Evolutionary conservation across 1,140 invertebrate genomes (phyloP), one percentile per base, ranked within the genome.

Genomic region (Drosophila mojavensis): DNA sequence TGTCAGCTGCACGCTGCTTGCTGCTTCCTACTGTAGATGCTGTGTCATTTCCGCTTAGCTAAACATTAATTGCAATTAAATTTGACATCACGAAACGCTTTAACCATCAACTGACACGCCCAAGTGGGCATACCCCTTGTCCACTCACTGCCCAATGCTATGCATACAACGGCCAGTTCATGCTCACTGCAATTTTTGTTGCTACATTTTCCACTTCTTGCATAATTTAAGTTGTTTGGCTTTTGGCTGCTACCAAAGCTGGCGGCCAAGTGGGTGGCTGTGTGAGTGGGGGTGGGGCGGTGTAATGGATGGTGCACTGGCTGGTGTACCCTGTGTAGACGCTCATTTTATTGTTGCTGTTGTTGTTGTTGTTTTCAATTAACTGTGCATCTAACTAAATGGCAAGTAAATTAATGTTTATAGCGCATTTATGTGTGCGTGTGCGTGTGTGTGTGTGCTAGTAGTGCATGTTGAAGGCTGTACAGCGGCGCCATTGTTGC

Each of bases 11-110:
- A 41, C 53, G 75, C 67, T 81, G 36, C 36, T 11, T 11, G 36
- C 10, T 39, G 36, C 36, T 11, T 24, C 20, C 10, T 11, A 10
- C 36, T 9, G 10, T 39, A 11, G 33, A 36, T 39, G 81, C 72
- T 64, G 71, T 68, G 75, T 76, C 65, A 79, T 82, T 82, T 88
- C 82, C 82, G 84, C 76, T 79, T 69, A 74, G 78, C 66, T 86
- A 79, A 64, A 75, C 83, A 83, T 86, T 86, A 86, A 86, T 86
- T 88, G 83, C 83, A 86, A 88, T 86, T 86, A 83, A 88, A 86
- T 86, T 86, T 86, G 83, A 69, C 76, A 79, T 88, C 79, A 79
- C 76, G 56, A 55, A 24, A 28, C 67, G 60, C 53, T 58, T 47
- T 1, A 15, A 10, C 50, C 48, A 10, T 51, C 39, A 59, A 45